Evolutionary conservation across 2,797 vertebrate species (phyloP), one percentile per base, ranked within the genome.

Genomic region (Falco rusticolus): DNA sequence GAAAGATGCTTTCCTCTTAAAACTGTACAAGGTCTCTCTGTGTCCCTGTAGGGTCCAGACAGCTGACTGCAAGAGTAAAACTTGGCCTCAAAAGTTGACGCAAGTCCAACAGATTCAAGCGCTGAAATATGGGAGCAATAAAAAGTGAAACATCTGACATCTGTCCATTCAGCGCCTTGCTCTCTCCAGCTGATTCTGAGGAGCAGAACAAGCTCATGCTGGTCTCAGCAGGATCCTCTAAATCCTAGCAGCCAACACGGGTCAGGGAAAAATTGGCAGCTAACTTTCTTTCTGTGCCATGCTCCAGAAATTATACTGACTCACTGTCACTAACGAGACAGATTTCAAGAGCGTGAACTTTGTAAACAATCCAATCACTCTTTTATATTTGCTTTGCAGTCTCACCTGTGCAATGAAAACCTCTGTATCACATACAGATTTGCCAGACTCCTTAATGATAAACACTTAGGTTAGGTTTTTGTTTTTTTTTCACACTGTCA

Each of bases 361-460:
- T 34, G 65, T 75, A 93, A 93, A 89, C 90, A 85, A 93, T 71
- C 50, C 51, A 68, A 29, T 90, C 51, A 21, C 71, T 94, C 33
- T 82, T 84, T 59, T 53, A 34, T 92, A 11, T 95, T 93, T 93
- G 56, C 75, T 94, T 80, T 96, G 77, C 53, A 17, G 41, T 95
- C 86, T 83, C 26, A 5, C 51, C 43, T 33, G 26, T 65, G 57
- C 53, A 76, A 41, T 86, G 22, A 63, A 93, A 92, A 61, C 28
- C 78, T 47, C 64, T 12, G 12, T 22, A 82, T 78, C 50, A 47
- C 57, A 26, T 39, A n/a, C 0, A 9, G 71, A 77, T 85, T 95
- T 75, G n/a, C 43, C 84, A 45, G 82, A 85, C 34, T 92, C 50
- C 34, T 89, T 37, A 81, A 84, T n/a, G 17, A 92, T 37, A 92